phyloP scores from a whole-genome alignment of 1,140 invertebrate species.

The Drosophila bifasciata region DNA sequence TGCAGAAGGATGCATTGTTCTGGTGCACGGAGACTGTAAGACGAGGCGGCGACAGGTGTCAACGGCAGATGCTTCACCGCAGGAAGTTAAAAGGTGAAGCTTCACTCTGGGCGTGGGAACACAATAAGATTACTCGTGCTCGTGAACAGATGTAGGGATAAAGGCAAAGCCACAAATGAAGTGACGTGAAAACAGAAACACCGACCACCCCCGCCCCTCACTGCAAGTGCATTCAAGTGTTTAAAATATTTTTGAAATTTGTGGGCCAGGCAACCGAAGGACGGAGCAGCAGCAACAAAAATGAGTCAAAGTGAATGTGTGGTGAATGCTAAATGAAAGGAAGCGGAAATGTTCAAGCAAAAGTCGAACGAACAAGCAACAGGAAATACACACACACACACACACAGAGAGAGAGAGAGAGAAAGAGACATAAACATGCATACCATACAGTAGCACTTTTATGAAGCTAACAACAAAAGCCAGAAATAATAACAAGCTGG shows the following conservation, averaged over 20 bases:
- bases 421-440: constrained; percentile 19
- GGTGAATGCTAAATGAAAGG: constrained; percentile 66
- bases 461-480: constrained; percentile 62
- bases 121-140: constrained; percentile 1
- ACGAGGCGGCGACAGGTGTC: constrained; percentile 26
- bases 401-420: constrained; percentile 28
- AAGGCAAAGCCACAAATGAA: neutral
- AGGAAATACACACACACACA: constrained; percentile 48
- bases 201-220: too few relatives aligned
- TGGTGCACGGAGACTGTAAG: constrained; percentile 9
- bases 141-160: neutral
- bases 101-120: neutral
- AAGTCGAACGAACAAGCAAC: constrained; percentile 67
- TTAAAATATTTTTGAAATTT: constrained; percentile 28
- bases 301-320: constrained; percentile 25
- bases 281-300: constrained; percentile 5
- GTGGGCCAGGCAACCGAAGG: constrained; percentile 18
- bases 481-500: constrained; percentile 69
- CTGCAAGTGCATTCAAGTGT: constrained; percentile 7
- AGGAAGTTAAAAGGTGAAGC: constrained; percentile 18
- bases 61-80: constrained; percentile 17
- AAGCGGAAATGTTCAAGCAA: constrained; percentile 74
- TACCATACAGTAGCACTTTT: constrained; percentile 40
- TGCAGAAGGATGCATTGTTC: constrained; percentile 16
- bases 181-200: too few relatives aligned